Percentiles rank a stretch among this genome's conserved stretches.
These are phyloP conservation scores for Hypomecis atomaria DNA, from an alignment of 2,888 invertebrate genomes.

Conservation along the genomic window DNA sequence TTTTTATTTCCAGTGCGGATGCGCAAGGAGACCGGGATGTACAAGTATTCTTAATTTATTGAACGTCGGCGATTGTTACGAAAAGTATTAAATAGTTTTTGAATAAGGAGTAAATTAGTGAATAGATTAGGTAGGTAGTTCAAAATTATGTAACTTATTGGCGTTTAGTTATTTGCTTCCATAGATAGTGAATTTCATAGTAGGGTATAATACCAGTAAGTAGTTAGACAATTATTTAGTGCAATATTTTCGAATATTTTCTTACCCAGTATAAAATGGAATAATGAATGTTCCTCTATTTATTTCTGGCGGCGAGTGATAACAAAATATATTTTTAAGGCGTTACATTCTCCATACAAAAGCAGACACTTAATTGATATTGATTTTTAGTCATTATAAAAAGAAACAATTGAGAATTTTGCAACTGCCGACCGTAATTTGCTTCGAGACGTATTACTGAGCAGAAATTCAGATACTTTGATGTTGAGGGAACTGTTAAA, in stretches of 20 bases:
- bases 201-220: conserved; percentile 40
- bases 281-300: conserved; percentile 46
- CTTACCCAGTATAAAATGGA: conserved; percentile 45
- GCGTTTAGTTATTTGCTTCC: conserved; percentile 35
- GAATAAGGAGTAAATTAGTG: conserved; percentile 22
- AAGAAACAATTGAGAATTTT: no score
- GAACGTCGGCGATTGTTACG: conserved; percentile 16
- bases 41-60: conserved; percentile 73
- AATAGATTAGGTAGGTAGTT: conserved; percentile 36
- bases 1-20: conserved; percentile 76
- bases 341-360: no score
- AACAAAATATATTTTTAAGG: not conserved
- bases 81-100: conserved; percentile 51
- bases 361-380: no score
- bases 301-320: conserved; percentile 44
- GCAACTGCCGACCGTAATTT: no score
- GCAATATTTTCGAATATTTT: conserved; percentile 50
- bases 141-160: conserved; percentile 33
- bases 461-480: no score
- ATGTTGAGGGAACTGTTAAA: no score
- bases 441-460: no score
- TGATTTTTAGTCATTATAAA: no score
- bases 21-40: conserved; percentile 80
- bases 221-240: conserved; percentile 46
- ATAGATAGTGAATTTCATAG: conserved; percentile 32